Percentiles rank a stretch among this genome's conserved stretches.
Evolutionary conservation across 2,888 invertebrate genomes (phyloP).

Genomic region (Dioctria rufipes): DNA sequence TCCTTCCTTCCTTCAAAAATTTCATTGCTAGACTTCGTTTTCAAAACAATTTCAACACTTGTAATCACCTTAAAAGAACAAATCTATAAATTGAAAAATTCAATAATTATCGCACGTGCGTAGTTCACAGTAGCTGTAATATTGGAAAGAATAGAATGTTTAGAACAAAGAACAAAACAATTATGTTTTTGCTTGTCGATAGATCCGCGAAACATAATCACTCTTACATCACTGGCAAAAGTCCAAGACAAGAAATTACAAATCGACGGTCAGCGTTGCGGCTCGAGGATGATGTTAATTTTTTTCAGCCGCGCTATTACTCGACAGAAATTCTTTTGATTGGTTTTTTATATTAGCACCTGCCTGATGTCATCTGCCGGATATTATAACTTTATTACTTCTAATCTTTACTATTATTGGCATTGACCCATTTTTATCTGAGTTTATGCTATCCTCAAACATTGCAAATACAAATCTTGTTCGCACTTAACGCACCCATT

Average conservation of each 20-base stretch:
- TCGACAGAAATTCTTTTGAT: conserved; percentile 27
- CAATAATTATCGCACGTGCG: too few species aligned
- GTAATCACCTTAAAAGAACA: too few species aligned
- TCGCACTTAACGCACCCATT: conserved; percentile 20
- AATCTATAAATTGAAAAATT: too few species aligned
- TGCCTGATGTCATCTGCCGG: conserved; percentile 43
- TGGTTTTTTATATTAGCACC: conserved; percentile 34
- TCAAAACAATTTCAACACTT: too few species aligned
- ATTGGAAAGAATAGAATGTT: too few species aligned
- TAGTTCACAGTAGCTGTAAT: too few species aligned
- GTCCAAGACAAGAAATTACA: background rate
- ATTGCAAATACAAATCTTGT: background rate
- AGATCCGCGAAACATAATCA: conserved; percentile 26
- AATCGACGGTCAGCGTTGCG: background rate
- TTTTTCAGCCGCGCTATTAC: conserved; percentile 4
- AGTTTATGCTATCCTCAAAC: background rate
- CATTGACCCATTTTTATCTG: conserved; percentile 28
- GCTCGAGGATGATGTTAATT: conserved; percentile 12
- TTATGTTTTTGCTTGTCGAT: background rate
- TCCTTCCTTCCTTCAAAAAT: too few species aligned
- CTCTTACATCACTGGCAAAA: conserved; percentile 6
- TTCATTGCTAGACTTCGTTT: too few species aligned
- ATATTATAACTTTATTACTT: conserved; percentile 40
- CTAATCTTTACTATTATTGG: background rate
- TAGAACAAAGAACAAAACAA: background rate